Evolutionary conservation across 2,113 vertebrate species (phyloP), one percentile per base, ranked within the genome.

Genomic region (Ibidorhyncha struthersii): DNA sequence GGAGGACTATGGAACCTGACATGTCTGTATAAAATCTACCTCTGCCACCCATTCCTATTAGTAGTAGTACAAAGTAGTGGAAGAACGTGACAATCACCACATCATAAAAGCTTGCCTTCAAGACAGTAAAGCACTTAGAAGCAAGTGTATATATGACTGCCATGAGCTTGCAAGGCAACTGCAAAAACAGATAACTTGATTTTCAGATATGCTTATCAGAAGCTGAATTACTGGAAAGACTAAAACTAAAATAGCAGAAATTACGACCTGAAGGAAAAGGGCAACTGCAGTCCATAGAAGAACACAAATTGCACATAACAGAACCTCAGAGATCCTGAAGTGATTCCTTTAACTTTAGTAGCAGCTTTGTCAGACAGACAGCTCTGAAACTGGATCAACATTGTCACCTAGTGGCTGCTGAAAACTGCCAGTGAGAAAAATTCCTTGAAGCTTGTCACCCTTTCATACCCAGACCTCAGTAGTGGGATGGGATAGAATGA

Each of bases 351-450:
- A 49, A n/a, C 32, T 43, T 49, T 5, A 50, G 22, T 0, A 58
- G 3, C 32, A 55, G 67, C 76, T 70, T 7, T 23, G 69, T 30
- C 66, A 30, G 3, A 5, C 43, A 55, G 30, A 14, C 26, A 29
- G 72, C 73, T 94, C 66, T 38, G 77, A 94, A 86, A 45, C 49
- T 63, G 83, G 86, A 95, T 34, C 96, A 93, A 87, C 94, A 95
- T 74, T 93, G 96, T 73, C 97, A 95, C 95, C 96, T 91, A 97
- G 92, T 72, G 97, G 96, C 89, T 83, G 93, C 85, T 59, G 8
- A 34, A 53, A 34, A 14, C 15, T 32, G 3, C 7, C 49, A 8
- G 61, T 0, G 50, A n/a, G 18, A 47, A 32, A 47, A 50, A 49
- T 15, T 16, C 73, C 52, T 27, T 16, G 69, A 4, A 30, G 52